Evolutionary conservation across 2,888 invertebrate genomes (phyloP), one percentile per base, ranked within the genome.

Genomic region (Ormia ochracea): DNA sequence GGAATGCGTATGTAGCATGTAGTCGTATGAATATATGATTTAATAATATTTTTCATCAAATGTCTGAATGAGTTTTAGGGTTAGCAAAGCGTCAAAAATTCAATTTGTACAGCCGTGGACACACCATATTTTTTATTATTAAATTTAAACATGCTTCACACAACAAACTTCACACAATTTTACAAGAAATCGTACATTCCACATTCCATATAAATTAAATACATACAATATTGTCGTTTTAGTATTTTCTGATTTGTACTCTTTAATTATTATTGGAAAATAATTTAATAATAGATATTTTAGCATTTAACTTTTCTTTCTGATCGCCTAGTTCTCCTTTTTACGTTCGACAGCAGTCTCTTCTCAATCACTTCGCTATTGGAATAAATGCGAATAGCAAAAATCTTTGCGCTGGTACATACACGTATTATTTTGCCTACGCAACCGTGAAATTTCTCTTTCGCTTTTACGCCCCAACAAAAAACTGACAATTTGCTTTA

Each of bases 381-480:
- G 17, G 10, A 28, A 17, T 33, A 54, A 19, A 33, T 33, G 17
- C 33, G 54, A 1, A 1, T 10, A 12, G 17, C n/a, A 26, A 36
- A 54, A 14, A 43, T 56, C 2, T 31, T 21, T 28, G 33, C 19
- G 33, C n/a, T n/a, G n/a, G n/a, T 33, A 23, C 14, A 33, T 45
- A 17, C 50, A 5, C 21, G 17, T 28, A 28, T 73, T 23, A 36
- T 23, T 48, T 19, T 28, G 61, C 43, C 61, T 38, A 73, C 58
- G 58, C 72, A 80, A 73, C 72, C 80, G 50, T 80, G 68, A 80
- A 80, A 73, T 80, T 72, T 80, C 68, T 80, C 76, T 78, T 80
- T 80, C 58, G 80, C 72, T 80, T 73, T 76, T 80, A 68, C 72
- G 72, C 75, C 80, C 72, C 72, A 66, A 50, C 66, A 41, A 66